phyloP scores from a whole-genome alignment of 2,113 vertebrate species.

The Chrysochloris asiatica region DNA sequence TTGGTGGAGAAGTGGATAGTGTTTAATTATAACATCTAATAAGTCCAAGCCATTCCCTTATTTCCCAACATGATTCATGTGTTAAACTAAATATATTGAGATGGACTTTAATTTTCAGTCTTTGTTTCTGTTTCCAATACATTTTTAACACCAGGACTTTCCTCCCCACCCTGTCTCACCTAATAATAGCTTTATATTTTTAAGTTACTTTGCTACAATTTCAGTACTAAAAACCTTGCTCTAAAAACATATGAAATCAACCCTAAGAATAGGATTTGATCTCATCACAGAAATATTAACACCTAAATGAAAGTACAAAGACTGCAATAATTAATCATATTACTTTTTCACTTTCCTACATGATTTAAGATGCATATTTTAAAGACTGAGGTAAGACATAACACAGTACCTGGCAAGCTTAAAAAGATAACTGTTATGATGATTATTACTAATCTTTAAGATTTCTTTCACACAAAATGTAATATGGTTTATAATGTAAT shows the following conservation, averaged over 20 bases:
- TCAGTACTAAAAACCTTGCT: constrained; percentile 47
- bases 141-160: neutral
- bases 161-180: too few relatives aligned
- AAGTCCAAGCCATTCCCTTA: constrained; percentile 20
- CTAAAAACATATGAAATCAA: constrained; percentile 24
- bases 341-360: constrained; percentile 26
- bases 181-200: neutral
- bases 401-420: neutral
- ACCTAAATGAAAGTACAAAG: neutral
- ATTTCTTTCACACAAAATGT: constrained; percentile 35
- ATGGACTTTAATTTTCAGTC: neutral
- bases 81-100: neutral
- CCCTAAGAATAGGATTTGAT: neutral
- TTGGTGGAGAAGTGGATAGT: constrained; percentile 40
- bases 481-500: constrained; percentile 1
- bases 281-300: constrained; percentile 35
- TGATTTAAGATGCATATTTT: constrained; percentile 36
- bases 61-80: constrained; percentile 49
- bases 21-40: constrained; percentile 28
- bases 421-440: constrained; percentile 22
- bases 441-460: neutral
- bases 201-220: neutral
- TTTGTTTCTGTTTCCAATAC: constrained; percentile 14
- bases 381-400: neutral
- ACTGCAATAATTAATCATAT: neutral